These are phyloP conservation scores for Oryzias woworae DNA, from an alignment of 2,113 vertebrate species.

Conservation along the genomic window DNA sequence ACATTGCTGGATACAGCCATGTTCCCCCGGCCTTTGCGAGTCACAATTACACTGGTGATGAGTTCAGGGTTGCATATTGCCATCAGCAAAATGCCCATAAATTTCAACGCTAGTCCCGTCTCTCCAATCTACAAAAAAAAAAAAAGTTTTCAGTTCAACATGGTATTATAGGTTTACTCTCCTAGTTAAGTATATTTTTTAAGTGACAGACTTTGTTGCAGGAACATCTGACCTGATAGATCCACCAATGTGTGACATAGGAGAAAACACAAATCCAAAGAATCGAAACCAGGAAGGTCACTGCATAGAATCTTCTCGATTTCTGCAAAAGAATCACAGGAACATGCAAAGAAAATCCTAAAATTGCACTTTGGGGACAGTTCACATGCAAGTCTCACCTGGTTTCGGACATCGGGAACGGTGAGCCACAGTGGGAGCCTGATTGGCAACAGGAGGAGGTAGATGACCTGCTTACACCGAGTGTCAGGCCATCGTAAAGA, in stretches of 20 bases:
- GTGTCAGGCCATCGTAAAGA: conserved; percentile 90
- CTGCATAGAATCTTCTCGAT: conserved; percentile 83
- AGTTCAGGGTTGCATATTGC: conserved; percentile 94
- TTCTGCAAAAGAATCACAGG: conserved; percentile 67
- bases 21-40: conserved; percentile 91
- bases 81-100: conserved; percentile 91
- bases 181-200: not conserved
- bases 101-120: conserved; percentile 90
- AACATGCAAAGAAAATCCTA: not conserved
- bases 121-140: conserved; percentile 85
- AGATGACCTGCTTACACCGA: conserved; percentile 83
- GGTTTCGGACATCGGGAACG: conserved; percentile 86
- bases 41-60: conserved; percentile 95
- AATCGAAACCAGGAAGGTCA: conserved; percentile 90
- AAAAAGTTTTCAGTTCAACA: not conserved
- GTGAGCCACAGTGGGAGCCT: conserved; percentile 92
- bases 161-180: not conserved
- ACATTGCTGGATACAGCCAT: conserved; percentile 97
- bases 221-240: conserved; percentile 86
- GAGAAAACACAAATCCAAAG: conserved; percentile 90
- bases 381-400: conserved; percentile 68
- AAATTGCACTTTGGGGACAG: not conserved
- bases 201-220: not conserved
- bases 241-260: conserved; percentile 97
- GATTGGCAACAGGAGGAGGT: conserved; percentile 88